phyloP scores from a whole-genome alignment of 2,113 vertebrate species.

The Melanerpes aurifrons region DNA sequence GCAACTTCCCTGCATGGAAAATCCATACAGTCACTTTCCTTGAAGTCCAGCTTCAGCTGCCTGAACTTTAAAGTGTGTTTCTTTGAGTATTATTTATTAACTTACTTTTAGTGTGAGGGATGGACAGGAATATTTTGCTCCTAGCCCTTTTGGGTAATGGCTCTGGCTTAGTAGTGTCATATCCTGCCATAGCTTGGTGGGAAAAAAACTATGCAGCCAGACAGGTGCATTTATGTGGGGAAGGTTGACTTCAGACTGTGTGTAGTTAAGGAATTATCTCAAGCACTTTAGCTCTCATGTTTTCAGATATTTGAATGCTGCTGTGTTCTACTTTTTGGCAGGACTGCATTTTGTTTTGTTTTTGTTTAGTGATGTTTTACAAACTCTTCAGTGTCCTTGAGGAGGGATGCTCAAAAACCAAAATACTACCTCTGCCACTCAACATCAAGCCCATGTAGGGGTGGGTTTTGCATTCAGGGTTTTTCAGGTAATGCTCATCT shows the following conservation, averaged over 20 bases:
- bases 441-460: background rate
- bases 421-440: conserved; percentile 75
- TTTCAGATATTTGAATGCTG: conserved; percentile 57
- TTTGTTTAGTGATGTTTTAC: conserved; percentile 58
- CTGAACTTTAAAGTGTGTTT: conserved; percentile 33
- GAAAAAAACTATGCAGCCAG: conserved; percentile 38
- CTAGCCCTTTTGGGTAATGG: background rate
- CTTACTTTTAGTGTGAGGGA: background rate
- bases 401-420: conserved; percentile 71
- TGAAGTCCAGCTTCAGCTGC: conserved; percentile 20
- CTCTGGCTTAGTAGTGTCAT: conserved; percentile 8
- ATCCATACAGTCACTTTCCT: background rate
- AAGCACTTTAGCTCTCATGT: conserved; percentile 71
- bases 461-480: background rate
- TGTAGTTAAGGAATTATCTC: conserved; percentile 30
- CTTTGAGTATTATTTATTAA: conserved; percentile 35
- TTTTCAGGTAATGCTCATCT: background rate
- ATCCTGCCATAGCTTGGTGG: background rate
- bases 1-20: conserved; percentile 23
- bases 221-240: conserved; percentile 2
- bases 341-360: conserved; percentile 51
- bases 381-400: conserved; percentile 60
- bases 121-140: background rate
- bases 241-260: conserved; percentile 25
- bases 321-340: conserved; percentile 45